These are phyloP conservation scores for Plecotus auritus DNA, from an alignment of 2,113 vertebrate genomes.

Conservation along the genomic window DNA sequence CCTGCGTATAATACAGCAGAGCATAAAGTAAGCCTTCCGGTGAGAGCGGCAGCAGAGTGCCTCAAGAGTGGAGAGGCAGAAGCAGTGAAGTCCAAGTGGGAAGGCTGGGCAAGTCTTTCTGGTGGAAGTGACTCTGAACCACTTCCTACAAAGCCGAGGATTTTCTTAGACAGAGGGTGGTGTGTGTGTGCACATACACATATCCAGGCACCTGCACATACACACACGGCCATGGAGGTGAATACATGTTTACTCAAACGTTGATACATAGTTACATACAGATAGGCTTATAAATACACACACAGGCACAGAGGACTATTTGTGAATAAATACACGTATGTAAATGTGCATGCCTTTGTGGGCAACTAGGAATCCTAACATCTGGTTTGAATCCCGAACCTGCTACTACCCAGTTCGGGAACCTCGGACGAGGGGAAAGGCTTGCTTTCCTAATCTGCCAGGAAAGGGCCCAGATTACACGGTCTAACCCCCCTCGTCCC, in stretches of 20 bases:
- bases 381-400: neutral
- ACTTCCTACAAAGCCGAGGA: neutral
- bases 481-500: neutral
- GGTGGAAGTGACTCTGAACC: neutral
- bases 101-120: neutral
- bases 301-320: neutral
- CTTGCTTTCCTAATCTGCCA: neutral
- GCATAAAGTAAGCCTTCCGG: neutral
- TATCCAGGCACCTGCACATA: neutral
- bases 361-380: neutral
- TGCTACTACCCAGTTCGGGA: neutral
- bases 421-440: neutral
- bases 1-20: neutral
- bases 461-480: neutral
- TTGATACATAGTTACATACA: neutral
- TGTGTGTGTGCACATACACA: neutral
- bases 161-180: neutral
- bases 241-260: neutral
- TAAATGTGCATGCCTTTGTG: neutral
- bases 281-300: neutral
- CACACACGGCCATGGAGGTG: neutral
- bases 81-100: neutral
- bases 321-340: too few relatives aligned
- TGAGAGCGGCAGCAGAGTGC: neutral
- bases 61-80: neutral